Evolutionary conservation across 2,888 invertebrate species (phyloP), one percentile per base, ranked within the genome.

Genomic region (Sericinus montela): DNA sequence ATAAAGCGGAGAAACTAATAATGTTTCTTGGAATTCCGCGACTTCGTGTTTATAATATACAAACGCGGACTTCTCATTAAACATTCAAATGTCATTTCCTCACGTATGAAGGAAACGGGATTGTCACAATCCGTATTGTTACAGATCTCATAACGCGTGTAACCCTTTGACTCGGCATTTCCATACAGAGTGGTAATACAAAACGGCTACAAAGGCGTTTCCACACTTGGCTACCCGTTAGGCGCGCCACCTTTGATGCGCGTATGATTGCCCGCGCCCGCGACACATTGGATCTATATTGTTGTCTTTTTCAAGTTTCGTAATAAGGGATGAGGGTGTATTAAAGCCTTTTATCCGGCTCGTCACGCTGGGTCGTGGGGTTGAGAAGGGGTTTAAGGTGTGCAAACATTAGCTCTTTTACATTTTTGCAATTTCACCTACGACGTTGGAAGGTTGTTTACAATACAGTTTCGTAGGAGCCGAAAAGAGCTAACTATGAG

Each of bases 281-380:
- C 87, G 87, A 88, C 88, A 88, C 88, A 86, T 86, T 85, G 80
- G 80, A 82, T 86, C 86, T 86, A 85, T 87, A 88, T 86, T 87
- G 88, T 88, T 88, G 88, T 87, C 88, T 88, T 88, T 88, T 88
- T 88, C 88, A 88, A 88, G 87, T 88, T 87, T 86, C 83, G 87
- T 88, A 88, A 88, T 88, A 88, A 88, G 88, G 86, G 86, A 85
- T 87, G 87, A 87, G 88, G 87, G 87, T 88, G 87, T 88, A 88
- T 88, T 88, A 88, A 88, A 88, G 88, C 87, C 87, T 87, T 88
- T 88, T 87, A 88, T 87, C 87, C 87, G 80, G 85, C 86, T 88
- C 88, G 87, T 88, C 87, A 87, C 87, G 85, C 83, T 70, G 75
- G 76, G 64, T 68, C 77, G 75, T 77, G 80, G 85, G 87, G 84